phyloP scores from a whole-genome alignment of 2,888 invertebrate genomes.

The Caenorhabditis auriculariae region DNA sequence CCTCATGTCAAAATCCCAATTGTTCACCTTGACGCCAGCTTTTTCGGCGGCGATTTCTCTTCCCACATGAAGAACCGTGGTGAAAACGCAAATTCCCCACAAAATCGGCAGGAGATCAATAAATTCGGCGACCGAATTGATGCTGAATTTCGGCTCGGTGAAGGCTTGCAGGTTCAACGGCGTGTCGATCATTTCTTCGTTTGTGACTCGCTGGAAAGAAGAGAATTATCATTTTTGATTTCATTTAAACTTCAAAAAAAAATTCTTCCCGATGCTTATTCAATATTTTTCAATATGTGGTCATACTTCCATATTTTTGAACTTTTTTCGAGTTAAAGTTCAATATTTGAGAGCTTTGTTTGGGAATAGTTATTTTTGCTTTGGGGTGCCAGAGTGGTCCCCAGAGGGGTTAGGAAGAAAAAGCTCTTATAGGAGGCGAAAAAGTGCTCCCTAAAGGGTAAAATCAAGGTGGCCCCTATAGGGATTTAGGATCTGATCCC shows the following conservation, averaged over 20 bases:
- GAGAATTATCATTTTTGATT: background rate
- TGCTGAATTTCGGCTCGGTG: constrained; percentile 26
- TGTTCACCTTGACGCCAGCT: constrained; percentile 37
- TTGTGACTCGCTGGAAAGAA: background rate
- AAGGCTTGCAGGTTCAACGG: constrained; percentile 21
- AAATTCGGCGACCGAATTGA: constrained; percentile 18
- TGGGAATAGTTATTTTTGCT: no score
- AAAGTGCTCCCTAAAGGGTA: no score
- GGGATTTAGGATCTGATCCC: no score
- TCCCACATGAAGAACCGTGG: constrained; percentile 49
- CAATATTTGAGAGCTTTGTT: no score
- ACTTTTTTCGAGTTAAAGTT: no score
- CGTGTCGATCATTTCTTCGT: background rate
- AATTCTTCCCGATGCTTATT: background rate
- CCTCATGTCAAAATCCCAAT: background rate
- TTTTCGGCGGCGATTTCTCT: constrained; percentile 57
- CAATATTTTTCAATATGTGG: constrained; percentile 3
- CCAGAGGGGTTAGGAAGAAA: no score
- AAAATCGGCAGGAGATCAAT: constrained; percentile 35
- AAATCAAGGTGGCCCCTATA: no score
- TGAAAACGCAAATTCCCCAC: constrained; percentile 48
- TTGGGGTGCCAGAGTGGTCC: no score
- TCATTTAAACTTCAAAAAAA: background rate
- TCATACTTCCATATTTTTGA: no score
- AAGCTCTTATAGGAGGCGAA: no score